Base-by-base conservation (phyloP, 2,888 invertebrate genomes). In the Agriopis aurantiaria region DNA sequence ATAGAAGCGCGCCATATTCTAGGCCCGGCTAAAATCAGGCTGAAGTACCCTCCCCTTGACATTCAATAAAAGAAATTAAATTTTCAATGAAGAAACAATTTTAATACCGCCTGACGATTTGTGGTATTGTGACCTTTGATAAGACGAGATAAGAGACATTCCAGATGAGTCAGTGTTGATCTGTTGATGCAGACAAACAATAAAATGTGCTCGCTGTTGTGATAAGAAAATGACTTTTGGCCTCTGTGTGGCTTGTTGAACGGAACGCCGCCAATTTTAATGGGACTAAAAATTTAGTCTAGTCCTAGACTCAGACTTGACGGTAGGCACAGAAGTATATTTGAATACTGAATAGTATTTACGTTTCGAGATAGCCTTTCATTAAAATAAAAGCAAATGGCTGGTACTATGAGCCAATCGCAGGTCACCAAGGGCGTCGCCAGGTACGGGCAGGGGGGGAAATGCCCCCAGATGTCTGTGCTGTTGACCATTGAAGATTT, bases 111-210 rank as follows among this genome's bases (percentile, higher is more conserved):
- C 53, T 67, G 60, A 71, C 66, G 58, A 67, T 69, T 69, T 41
- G 53, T 49, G 56, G 41, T 51, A 12, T 51, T 73, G 33, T 68
- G 73, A 74, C 69, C 75, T 67, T 70, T 72, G 68, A 72, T 66
- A 74, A 72, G 57, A 53, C 40, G 58, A 55, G 76, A 78, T 77
- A 77, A 72, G 61, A 64, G 55, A 17, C 73, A 68, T 67, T 71
- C 74, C 71, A 23, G 8, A 56, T 78, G 79, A 78, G 68, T 80
- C 79, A 79, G 53, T 23, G 57, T 60, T 72, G 65, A 72, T 57
- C 68, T 75, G 14, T 52, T 57, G 46, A 23, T 46, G 58, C 69
- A 76, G 74, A 73, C 66, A 60, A 61, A 56, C 57, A 33, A 41
- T 53, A 17, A 61, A 62, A 53, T 61, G 55, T 59, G 52, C 63